Percentiles rank a stretch among this genome's conserved stretches.
phyloP scores from a whole-genome alignment of 2,113 vertebrate species.

The Spizaetus ornatus region DNA sequence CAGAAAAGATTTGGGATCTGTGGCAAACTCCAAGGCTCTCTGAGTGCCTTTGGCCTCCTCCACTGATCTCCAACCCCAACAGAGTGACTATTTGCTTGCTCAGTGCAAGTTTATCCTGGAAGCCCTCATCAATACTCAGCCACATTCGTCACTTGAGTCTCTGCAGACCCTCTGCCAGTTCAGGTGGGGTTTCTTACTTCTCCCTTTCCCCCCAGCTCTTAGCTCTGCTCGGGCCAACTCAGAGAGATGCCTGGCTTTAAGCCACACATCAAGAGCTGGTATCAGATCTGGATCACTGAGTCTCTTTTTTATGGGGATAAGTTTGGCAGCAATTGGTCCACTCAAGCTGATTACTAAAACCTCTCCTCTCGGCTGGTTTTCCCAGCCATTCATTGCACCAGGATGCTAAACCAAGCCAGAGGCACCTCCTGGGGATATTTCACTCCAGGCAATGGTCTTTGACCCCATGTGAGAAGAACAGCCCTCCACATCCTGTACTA shows the following conservation, averaged over 20 bases:
- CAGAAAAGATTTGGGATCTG: slow-evolving; percentile 54
- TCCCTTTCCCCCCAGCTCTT: neutral
- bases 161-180: slow-evolving; percentile 55
- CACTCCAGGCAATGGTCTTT: neutral
- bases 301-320: slow-evolving; percentile 18
- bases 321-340: slow-evolving; percentile 22
- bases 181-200: slow-evolving; percentile 50
- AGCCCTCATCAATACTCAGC: neutral
- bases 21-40: slow-evolving; percentile 15
- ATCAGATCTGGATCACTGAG: slow-evolving; percentile 58
- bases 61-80: neutral
- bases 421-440: neutral
- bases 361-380: neutral
- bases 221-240: neutral
- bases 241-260: neutral
- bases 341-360: neutral
- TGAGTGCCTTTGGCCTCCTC: slow-evolving; percentile 27
- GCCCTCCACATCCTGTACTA: accelerated
- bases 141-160: slow-evolving; percentile 54
- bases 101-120: slow-evolving; percentile 60
- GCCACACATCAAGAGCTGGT: slow-evolving; percentile 54
- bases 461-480: neutral
- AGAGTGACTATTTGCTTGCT: slow-evolving; percentile 15
- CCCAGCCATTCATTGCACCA: neutral
- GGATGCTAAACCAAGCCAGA: neutral